Conservation (phyloP, 2,797 vertebrate genomes). For the Xenopus petersii region DNA sequence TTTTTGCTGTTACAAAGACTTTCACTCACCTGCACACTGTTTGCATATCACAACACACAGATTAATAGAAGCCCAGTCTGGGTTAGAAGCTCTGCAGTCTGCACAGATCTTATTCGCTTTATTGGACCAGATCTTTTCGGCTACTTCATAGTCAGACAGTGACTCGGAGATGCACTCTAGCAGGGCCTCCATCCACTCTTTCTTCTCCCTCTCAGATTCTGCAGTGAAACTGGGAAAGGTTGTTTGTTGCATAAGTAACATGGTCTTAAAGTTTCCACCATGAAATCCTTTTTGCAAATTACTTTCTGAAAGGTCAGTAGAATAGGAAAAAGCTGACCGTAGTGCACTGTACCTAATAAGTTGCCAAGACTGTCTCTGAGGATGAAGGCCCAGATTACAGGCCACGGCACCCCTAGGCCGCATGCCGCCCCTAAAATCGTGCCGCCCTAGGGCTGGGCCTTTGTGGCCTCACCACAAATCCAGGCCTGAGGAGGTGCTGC, state of each 20-base stretch:
- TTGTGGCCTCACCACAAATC: no score
- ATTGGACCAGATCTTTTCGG: slow-evolving; percentile 98
- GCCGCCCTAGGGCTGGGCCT: no score
- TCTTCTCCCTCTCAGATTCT: slow-evolving; percentile 84
- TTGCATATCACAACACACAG: slow-evolving; percentile 97
- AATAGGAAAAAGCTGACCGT: no score
- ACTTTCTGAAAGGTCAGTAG: no score
- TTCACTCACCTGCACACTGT: slow-evolving; percentile 83
- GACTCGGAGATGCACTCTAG: slow-evolving; percentile 91
- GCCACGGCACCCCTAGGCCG: no score
- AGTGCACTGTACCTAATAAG: no score
- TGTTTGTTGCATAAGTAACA: not conserved
- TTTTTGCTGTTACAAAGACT: no score
- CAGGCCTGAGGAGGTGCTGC: no score
- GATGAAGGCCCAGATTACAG: no score
- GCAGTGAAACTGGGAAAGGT: slow-evolving; percentile 79
- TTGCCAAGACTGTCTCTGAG: no score
- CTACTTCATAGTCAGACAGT: slow-evolving; percentile 94
- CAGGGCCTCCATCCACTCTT: slow-evolving; percentile 89
- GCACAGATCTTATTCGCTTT: slow-evolving; percentile 87
- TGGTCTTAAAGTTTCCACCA: not conserved
- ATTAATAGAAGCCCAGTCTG: slow-evolving; percentile 97
- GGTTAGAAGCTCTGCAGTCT: slow-evolving; percentile 83
- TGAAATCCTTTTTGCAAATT: no score
- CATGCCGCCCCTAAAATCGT: no score